Evolutionary conservation across 2,888 invertebrate species (phyloP), one percentile per base, ranked within the genome.

Genomic region (Diloba caeruleocephala): DNA sequence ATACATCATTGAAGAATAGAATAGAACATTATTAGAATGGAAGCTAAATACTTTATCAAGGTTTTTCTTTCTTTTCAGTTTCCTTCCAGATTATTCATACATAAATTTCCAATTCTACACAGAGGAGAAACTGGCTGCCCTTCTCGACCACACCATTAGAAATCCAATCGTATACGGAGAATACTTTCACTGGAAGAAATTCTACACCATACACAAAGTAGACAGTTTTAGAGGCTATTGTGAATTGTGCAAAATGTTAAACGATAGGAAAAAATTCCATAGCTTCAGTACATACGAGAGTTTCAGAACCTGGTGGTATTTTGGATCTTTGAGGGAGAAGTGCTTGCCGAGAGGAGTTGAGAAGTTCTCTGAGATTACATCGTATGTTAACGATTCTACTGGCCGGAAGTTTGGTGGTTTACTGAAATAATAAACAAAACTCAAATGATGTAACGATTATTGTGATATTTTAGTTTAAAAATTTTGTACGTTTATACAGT

Each of bases 241-340:
- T 41, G 71, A 85, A 1, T 69, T 92, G 0, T 92, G 92, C 41
- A 64, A 60, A 2, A 42, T 81, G 36, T 61, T 92, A 0, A 87
- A 90, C 51, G 70, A 84, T 36, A 52, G 62, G 1, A 57, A 51
- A 0, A 72, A 62, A 31, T 60, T 78, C 26, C 32, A 51, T 0
- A 56, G 19, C 0, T 45, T 49, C 0, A 82, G 74, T 12, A 56
- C 61, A 0, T 85, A 88, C 28, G 66, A 61, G 2, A 46, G 63
- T 0, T 87, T 91, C 5, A 81, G 90, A 9, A 72, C 71, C 1
- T 92, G 92, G 92, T 92, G 92, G 92, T 83, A 79, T 23, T 51
- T 59, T 1, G 82, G 80, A 0, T 58, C 77, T 0, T 37, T 86
- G 12, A 65, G 55, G 0, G 53, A 74, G 0, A 76, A 63, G 29